phyloP scores from a whole-genome alignment of 2,113 vertebrate species.

The Sebastes fasciatus region DNA sequence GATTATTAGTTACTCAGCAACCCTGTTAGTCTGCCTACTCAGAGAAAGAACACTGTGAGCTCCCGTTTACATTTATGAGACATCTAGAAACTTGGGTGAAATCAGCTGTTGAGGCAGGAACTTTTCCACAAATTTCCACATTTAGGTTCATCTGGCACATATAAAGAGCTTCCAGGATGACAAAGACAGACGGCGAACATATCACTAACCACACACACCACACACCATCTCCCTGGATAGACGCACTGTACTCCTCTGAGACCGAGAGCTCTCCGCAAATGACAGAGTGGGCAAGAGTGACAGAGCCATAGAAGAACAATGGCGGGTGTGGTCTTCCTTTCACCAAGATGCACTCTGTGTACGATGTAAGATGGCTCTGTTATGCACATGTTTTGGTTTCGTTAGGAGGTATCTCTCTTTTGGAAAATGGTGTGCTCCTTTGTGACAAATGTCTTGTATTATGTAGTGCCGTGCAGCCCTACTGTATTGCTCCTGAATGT shows the following conservation, averaged over 20 bases:
- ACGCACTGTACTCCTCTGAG: constrained; percentile 6
- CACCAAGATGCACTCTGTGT: no score
- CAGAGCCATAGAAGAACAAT: background rate
- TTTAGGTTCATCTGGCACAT: constrained; percentile 34
- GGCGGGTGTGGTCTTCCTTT: no score
- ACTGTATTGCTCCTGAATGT: no score
- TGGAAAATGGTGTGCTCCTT: no score
- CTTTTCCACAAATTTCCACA: constrained; percentile 5
- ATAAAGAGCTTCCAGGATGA: constrained; percentile 18
- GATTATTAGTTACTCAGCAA: background rate
- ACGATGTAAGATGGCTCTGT: no score
- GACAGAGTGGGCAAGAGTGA: constrained; percentile 2
- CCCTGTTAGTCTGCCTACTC: background rate
- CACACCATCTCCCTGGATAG: constrained; percentile 11
- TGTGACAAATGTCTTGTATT: no score
- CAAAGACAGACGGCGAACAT: constrained; percentile 20
- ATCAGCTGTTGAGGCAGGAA: background rate
- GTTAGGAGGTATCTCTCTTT: no score
- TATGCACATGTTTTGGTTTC: no score
- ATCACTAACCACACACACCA: constrained; percentile 32
- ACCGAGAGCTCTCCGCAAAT: constrained; percentile 2
- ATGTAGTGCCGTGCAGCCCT: no score
- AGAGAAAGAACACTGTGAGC: no score
- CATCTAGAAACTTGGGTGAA: background rate
- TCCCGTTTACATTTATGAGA: background rate